phyloP scores from a whole-genome alignment of 2,888 invertebrate species.

The Idaea dimidiata region DNA sequence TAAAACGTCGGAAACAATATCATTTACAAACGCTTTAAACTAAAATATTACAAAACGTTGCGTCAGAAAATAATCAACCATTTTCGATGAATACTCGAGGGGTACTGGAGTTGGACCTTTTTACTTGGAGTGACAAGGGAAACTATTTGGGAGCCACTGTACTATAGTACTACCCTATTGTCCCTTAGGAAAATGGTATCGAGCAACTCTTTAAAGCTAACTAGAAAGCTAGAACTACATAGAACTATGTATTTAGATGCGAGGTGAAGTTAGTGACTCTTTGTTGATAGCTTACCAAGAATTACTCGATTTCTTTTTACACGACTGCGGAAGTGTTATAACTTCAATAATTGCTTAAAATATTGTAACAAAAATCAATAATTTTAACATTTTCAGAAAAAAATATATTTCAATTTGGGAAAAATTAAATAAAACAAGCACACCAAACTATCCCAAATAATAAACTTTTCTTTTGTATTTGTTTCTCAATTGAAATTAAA shows the following conservation, averaged over 20 bases:
- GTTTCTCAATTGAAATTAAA: no score
- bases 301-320: neutral
- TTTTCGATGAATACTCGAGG: no score
- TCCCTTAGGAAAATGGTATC: neutral
- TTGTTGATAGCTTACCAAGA: neutral
- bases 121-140: neutral
- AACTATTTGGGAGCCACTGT: neutral
- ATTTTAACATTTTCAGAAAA: neutral
- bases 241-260: neutral
- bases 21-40: no score
- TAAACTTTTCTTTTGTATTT: neutral
- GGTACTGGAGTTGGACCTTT: neutral
- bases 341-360: no score
- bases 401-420: neutral
- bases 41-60: no score
- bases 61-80: no score
- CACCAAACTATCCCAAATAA: neutral
- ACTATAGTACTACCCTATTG: neutral
- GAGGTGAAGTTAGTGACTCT: neutral
- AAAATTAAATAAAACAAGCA: neutral
- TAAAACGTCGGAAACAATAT: no score
- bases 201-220: neutral
- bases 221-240: neutral
- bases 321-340: neutral
- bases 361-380: neutral